Evolutionary conservation across 2,888 invertebrate species (phyloP).

Genomic region (Leptothorax acervorum): DNA sequence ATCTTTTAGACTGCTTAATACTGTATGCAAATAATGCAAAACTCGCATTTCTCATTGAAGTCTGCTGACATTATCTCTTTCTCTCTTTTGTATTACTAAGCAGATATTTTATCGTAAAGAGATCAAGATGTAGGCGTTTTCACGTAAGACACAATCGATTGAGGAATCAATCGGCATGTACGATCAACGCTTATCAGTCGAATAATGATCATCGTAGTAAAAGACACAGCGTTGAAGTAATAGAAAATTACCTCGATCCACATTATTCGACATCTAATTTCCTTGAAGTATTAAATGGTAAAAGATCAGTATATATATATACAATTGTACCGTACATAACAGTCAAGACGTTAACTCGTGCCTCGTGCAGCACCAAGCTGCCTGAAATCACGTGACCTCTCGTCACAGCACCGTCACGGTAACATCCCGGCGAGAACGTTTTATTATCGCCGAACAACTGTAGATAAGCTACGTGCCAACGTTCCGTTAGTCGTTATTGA

Average conservation of each 20-base stretch:
- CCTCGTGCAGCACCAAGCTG: slow-evolving; percentile 38
- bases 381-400: slow-evolving; percentile 17
- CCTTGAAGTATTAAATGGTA: slow-evolving; percentile 48
- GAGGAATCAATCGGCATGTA: slow-evolving; percentile 40
- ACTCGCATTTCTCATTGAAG: slow-evolving; percentile 21
- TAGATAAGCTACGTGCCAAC: slow-evolving; percentile 10
- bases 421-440: neutral
- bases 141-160: slow-evolving; percentile 50
- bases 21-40: slow-evolving; percentile 68
- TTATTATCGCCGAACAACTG: slow-evolving; percentile 19
- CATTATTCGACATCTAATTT: slow-evolving; percentile 53
- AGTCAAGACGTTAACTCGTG: slow-evolving; percentile 31
- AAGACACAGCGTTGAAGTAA: slow-evolving; percentile 50
- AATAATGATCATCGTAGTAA: slow-evolving; percentile 41
- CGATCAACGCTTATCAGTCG: slow-evolving; percentile 30
- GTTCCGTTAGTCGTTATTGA: slow-evolving; percentile 32
- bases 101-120: slow-evolving; percentile 50
- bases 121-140: slow-evolving; percentile 59
- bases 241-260: slow-evolving; percentile 55
- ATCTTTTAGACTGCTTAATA: slow-evolving; percentile 66
- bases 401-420: neutral
- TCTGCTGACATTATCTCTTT: slow-evolving; percentile 36
- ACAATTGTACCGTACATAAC: slow-evolving; percentile 35
- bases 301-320: slow-evolving; percentile 42
- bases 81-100: slow-evolving; percentile 28